Conservation (phyloP, 2,113 vertebrate genomes). For the Spea bombifrons region DNA sequence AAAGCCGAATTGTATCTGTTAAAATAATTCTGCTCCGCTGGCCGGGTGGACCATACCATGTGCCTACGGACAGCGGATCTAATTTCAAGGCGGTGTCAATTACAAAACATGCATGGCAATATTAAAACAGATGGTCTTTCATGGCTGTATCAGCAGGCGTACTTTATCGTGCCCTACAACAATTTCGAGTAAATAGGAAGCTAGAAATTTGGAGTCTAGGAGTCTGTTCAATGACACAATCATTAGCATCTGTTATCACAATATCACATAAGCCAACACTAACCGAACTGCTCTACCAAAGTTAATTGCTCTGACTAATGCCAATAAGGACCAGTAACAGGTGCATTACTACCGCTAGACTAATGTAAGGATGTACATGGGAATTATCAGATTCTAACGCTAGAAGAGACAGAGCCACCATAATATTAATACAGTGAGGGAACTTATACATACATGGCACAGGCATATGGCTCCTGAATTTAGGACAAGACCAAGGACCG, state of each 20-base stretch:
- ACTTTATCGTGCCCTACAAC: neutral
- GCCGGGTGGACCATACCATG: neutral
- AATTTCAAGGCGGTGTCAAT: conserved; percentile 14
- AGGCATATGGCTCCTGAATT: no score
- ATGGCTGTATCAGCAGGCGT: conserved; percentile 3
- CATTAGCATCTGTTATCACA: conserved; percentile 10
- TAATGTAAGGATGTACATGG: no score
- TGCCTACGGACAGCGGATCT: neutral
- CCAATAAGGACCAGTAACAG: neutral
- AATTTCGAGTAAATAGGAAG: neutral
- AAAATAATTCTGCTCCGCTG: neutral
- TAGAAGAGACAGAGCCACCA: no score
- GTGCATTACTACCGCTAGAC: no score
- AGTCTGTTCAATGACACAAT: conserved; percentile 7
- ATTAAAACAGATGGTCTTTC: conserved; percentile 26
- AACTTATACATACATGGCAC: no score
- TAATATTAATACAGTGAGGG: no score
- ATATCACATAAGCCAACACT: neutral
- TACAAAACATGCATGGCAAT: neutral
- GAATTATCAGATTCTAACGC: no score
- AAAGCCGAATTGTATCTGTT: conserved; percentile 7
- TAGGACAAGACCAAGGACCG: no score
- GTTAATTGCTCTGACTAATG: neutral
- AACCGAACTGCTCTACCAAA: neutral
- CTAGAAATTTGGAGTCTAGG: neutral